Conservation (phyloP, 1,140 invertebrate genomes). For the Nymphalis io region DNA sequence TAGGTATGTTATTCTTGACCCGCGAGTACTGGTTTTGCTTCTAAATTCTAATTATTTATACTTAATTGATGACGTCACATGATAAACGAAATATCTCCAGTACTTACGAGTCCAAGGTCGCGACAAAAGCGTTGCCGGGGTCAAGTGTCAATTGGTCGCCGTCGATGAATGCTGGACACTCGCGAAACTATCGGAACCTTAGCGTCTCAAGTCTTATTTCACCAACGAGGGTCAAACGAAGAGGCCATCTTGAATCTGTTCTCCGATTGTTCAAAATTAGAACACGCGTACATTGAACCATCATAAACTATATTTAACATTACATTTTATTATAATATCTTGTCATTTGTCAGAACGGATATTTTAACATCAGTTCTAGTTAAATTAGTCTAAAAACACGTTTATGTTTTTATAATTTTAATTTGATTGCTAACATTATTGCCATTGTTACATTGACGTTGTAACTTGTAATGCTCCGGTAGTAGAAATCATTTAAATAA, state of each 20-base stretch:
- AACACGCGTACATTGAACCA: slow-evolving; percentile 53
- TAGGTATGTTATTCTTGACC: slow-evolving; percentile 47
- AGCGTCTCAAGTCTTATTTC: slow-evolving; percentile 49
- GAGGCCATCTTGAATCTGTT: slow-evolving; percentile 65
- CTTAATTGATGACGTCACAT: slow-evolving; percentile 46
- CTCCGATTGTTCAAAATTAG: slow-evolving; percentile 51
- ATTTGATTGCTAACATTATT: slow-evolving; percentile 17
- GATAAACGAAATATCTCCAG: slow-evolving; percentile 47
- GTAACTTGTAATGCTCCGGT: slow-evolving; percentile 26
- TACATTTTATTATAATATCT: not conserved
- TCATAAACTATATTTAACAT: slow-evolving; percentile 12
- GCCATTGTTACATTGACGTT: slow-evolving; percentile 15
- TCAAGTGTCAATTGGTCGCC: slow-evolving; percentile 73
- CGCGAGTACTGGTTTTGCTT: slow-evolving; percentile 59
- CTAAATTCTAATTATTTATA: slow-evolving; percentile 41
- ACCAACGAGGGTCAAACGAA: slow-evolving; percentile 69
- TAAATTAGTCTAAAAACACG: not conserved
- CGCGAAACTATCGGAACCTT: slow-evolving; percentile 57
- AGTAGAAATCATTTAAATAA: slow-evolving; percentile 58
- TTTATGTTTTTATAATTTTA: not conserved
- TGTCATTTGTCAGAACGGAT: not conserved
- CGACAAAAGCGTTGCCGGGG: slow-evolving; percentile 60
- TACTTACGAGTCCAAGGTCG: slow-evolving; percentile 70
- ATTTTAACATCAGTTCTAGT: not conserved
- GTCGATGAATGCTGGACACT: slow-evolving; percentile 70